These are phyloP conservation scores for Bradysia coprophila DNA, from an alignment of 1,140 invertebrate species.

Conservation along the genomic window DNA sequence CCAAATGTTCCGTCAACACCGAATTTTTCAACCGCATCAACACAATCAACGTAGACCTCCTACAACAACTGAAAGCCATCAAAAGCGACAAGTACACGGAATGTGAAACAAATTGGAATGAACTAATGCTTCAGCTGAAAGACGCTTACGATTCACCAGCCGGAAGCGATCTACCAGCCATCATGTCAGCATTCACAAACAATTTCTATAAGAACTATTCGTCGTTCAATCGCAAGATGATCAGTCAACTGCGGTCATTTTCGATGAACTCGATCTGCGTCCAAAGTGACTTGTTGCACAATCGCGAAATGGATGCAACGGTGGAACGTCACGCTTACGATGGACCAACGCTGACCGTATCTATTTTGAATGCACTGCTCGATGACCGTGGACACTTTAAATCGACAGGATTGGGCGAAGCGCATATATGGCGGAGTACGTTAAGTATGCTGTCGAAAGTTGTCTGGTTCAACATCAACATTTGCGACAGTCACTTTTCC, in stretches of 20 bases:
- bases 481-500: not conserved
- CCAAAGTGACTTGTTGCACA: slow-evolving; percentile 8
- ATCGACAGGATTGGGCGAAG: slow-evolving; percentile 13
- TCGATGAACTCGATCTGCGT: slow-evolving; percentile 7
- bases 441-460: slow-evolving; percentile 6
- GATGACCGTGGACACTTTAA: slow-evolving; percentile 5
- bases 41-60: not conserved
- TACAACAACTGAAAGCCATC: not conserved
- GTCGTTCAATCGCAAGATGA: not conserved
- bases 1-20: not conserved
- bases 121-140: no score
- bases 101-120: not conserved
- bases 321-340: no score
- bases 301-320: no score
- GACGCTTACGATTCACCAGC: no score
- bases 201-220: not conserved
- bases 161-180: no score
- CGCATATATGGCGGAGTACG: slow-evolving; percentile 12
- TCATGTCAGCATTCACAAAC: no score
- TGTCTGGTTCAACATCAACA: not conserved
- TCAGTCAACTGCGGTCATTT: not conserved
- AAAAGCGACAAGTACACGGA: not conserved
- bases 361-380: not conserved
- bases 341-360: not conserved
- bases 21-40: not conserved